Evolutionary conservation across 2,888 invertebrate genomes (phyloP).

Genomic region (Ochropleura plecta): DNA sequence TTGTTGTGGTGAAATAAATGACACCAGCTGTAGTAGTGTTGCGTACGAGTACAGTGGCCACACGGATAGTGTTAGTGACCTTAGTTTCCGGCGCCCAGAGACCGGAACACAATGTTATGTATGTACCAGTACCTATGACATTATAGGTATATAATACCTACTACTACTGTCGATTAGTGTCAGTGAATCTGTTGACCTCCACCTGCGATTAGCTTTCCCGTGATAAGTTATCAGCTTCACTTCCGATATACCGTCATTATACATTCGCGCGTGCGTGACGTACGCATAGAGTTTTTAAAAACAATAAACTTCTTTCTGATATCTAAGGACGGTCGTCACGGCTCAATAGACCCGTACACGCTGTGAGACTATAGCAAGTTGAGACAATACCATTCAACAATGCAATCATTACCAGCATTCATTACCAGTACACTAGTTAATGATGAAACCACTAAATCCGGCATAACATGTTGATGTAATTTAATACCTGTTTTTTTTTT

Average conservation of each 20-base stretch:
- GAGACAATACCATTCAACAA: neutral
- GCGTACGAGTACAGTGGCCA: neutral
- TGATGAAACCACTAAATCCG: neutral
- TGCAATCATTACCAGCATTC: neutral
- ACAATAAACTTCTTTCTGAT: too few species aligned
- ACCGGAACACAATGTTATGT: constrained; percentile 10
- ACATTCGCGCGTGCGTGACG: neutral
- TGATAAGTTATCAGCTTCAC: constrained; percentile 17
- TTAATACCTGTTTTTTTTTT: neutral
- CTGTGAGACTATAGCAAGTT: too few species aligned
- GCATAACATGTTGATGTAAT: neutral
- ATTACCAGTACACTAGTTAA: neutral
- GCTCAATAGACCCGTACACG: neutral
- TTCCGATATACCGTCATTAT: neutral
- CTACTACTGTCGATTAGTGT: constrained; percentile 6
- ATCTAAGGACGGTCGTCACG: too few species aligned
- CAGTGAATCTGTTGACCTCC: constrained; percentile 35
- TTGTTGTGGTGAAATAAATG: neutral
- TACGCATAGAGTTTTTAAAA: too few species aligned
- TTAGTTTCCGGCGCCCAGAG: constrained; percentile 15
- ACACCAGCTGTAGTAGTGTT: neutral
- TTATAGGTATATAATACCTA: neutral
- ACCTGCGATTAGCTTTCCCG: constrained; percentile 21
- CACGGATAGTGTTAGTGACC: constrained; percentile 11
- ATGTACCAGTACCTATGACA: neutral